Evolutionary conservation across 1,140 invertebrate species (phyloP).

Genomic region (Cydia fagiglandana): DNA sequence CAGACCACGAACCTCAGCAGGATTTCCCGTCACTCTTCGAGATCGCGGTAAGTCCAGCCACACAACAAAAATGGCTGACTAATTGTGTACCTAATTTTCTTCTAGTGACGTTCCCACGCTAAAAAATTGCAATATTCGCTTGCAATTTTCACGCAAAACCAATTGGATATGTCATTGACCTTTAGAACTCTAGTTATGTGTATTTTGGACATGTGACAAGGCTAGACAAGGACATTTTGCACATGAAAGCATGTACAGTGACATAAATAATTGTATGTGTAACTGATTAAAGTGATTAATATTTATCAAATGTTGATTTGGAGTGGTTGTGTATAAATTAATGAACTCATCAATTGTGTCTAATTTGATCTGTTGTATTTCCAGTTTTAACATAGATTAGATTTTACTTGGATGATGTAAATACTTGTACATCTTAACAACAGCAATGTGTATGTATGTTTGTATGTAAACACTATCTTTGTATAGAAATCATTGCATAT

Average conservation of each 20-base stretch:
- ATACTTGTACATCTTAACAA: neutral
- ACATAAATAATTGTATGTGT: constrained; percentile 7
- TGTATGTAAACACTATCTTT: no score
- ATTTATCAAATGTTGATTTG: constrained; percentile 18
- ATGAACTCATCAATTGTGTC: neutral
- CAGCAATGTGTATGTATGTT: no score
- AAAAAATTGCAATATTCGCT: constrained; percentile 13
- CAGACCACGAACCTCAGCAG: constrained; percentile 61
- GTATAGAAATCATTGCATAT: no score
- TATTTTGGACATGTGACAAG: constrained; percentile 28
- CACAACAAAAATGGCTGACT: constrained; percentile 43
- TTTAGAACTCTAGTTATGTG: constrained; percentile 34
- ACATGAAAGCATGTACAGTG: constrained; percentile 9
- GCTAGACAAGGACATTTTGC: constrained; percentile 25
- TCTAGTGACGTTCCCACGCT: constrained; percentile 28
- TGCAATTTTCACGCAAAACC: constrained; percentile 30
- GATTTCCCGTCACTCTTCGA: constrained; percentile 71
- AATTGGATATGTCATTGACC: constrained; percentile 51
- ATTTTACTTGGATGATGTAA: neutral
- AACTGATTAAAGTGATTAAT: constrained; percentile 7
- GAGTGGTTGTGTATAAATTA: neutral
- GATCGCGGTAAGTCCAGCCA: constrained; percentile 60
- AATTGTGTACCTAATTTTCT: constrained; percentile 33
- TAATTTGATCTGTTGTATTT: neutral
- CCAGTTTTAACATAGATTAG: neutral